Conservation (phyloP, 2,113 vertebrate genomes). For the Crypturellus undulatus region DNA sequence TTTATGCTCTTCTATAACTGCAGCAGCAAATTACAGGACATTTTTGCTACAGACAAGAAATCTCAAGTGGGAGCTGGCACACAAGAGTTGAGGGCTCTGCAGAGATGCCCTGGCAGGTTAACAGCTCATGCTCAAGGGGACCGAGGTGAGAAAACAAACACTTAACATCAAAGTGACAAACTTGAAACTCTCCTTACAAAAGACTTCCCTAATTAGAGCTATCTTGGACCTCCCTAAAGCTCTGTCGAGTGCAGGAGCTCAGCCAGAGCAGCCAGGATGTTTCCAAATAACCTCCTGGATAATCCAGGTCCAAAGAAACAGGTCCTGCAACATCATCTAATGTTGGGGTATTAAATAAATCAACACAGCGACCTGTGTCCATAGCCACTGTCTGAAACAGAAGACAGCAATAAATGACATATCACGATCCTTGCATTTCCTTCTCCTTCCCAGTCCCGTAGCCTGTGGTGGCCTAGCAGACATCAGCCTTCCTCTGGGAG, state of each 20-base stretch:
- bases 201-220: neutral
- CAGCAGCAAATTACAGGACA: neutral
- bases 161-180: rapidly evolving
- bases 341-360: neutral
- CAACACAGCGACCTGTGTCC: neutral
- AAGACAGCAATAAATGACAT: neutral
- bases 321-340: neutral
- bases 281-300: neutral
- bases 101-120: neutral
- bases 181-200: neutral
- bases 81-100: neutral
- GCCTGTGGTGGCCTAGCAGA: neutral
- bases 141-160: neutral
- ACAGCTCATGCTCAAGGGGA: neutral
- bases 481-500: neutral
- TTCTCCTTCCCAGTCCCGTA: neutral
- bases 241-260: neutral
- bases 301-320: neutral
- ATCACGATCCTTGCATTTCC: neutral
- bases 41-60: neutral
- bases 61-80: neutral
- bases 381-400: neutral
- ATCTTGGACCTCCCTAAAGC: rapidly evolving
- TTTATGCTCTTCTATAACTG: neutral
- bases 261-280: neutral